Conservation (phyloP, 2,113 vertebrate species). For the Sinocyclocheilus anophthalmus region DNA sequence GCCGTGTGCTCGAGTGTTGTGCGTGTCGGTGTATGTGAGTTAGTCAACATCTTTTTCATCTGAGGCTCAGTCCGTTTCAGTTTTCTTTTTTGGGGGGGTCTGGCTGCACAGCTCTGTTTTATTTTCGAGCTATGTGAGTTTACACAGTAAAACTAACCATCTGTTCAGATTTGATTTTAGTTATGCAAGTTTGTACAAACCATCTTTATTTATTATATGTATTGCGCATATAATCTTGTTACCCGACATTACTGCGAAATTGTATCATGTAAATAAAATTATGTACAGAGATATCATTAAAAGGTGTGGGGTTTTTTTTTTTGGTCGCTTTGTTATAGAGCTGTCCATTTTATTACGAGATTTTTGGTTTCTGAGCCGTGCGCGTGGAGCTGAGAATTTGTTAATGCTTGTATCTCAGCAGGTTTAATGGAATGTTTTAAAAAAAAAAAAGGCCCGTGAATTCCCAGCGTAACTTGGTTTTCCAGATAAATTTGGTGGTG, state of each 20-base stretch:
- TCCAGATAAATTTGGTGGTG: too few relatives aligned
- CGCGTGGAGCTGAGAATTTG: too few relatives aligned
- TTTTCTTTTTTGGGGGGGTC: slow-evolving; percentile 39
- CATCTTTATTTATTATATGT: slow-evolving; percentile 97
- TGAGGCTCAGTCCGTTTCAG: slow-evolving; percentile 22
- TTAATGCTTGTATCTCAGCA: too few relatives aligned
- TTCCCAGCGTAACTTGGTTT: too few relatives aligned
- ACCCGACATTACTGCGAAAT: slow-evolving; percentile 84
- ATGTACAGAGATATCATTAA: slow-evolving; percentile 84
- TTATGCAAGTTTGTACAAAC: slow-evolving; percentile 91
- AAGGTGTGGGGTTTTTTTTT: not conserved
- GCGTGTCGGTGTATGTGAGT: slow-evolving; percentile 26
- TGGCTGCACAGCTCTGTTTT: slow-evolving; percentile 57
- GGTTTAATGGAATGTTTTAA: too few relatives aligned
- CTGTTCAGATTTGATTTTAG: slow-evolving; percentile 73
- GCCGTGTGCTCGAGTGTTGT: slow-evolving; percentile 25
- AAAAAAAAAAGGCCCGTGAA: too few relatives aligned
- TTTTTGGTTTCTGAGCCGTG: too few relatives aligned
- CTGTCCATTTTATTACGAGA: too few relatives aligned
- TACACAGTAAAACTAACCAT: slow-evolving; percentile 42
- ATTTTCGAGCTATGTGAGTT: slow-evolving; percentile 42
- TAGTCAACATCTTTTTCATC: slow-evolving; percentile 35
- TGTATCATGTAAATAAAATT: slow-evolving; percentile 97
- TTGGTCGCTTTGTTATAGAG: too few relatives aligned
- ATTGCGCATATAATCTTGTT: slow-evolving; percentile 88